These are phyloP conservation scores for Lophotriccus pileatus DNA, from an alignment of 2,797 vertebrate genomes.

Conservation along the genomic window DNA sequence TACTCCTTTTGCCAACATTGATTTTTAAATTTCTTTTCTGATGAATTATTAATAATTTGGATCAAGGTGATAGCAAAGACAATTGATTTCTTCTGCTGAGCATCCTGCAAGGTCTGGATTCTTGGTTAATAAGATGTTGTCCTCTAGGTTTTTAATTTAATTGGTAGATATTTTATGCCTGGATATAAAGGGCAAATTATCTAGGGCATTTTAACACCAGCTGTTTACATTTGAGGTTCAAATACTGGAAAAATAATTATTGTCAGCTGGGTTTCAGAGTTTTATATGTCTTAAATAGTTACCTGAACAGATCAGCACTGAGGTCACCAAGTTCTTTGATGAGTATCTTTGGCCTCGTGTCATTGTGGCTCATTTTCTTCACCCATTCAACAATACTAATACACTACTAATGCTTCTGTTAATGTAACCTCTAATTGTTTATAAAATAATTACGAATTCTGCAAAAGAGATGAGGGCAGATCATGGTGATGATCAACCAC, in stretches of 20 bases:
- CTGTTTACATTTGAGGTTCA: not conserved
- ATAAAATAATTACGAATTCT: not conserved
- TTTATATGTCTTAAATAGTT: not conserved
- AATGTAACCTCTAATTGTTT: not conserved
- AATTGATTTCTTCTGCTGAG: constrained; percentile 67
- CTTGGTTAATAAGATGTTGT: constrained; percentile 23
- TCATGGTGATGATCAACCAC: not conserved
- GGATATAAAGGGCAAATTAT: not conserved
- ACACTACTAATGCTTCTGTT: not conserved
- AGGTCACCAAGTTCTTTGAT: not conserved
- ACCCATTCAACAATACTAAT: not conserved
- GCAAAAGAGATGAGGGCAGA: not conserved
- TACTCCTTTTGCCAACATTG: constrained; percentile 25
- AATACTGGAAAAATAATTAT: not conserved
- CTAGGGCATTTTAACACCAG: not conserved
- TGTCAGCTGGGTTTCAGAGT: not conserved
- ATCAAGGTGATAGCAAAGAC: constrained; percentile 66
- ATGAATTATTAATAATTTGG: constrained; percentile 72
- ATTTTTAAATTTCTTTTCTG: constrained; percentile 61
- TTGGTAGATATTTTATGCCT: not conserved
- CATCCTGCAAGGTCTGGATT: constrained; percentile 9
- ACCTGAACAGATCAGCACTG: not conserved
- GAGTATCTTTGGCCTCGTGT: not conserved
- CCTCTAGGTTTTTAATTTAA: constrained; percentile 5
- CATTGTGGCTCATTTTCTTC: not conserved